Base-by-base conservation (phyloP, 2,888 invertebrate genomes). In the Dicranocentrus wangi region DNA sequence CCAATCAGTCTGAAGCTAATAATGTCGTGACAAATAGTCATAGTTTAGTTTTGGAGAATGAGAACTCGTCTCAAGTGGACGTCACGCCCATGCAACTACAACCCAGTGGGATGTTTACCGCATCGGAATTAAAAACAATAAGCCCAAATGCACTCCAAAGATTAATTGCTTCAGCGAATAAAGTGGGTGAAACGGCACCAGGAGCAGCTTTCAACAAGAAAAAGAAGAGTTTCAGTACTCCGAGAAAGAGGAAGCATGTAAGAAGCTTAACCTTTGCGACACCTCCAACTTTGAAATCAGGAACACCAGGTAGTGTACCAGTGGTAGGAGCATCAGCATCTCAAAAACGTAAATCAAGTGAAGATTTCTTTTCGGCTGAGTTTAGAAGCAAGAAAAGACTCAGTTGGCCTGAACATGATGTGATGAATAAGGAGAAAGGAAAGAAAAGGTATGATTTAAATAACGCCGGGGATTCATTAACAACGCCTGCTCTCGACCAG, bases 201-300 rank as follows among this genome's bases (percentile, higher is more conserved):
- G 23, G 47, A 1, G 25, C 23, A 1, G 39, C 28, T 58, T 70
- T 73, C 23, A n/a, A 58, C 10, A 71, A 75, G 7, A 82, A 82
- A 28, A 68, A 60, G 21, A 85, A 85, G 58, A 86, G 86, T 32
- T 84, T 76, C 27, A 86, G 85, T 61, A 85, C 86, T 0, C 86
- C 86, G 0, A 65, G 86, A 15, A 86, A 86, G 43, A 82, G 83
- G 39, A 82, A 82, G 28, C 85, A 85, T 61, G 82, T 86, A n/a
- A 73, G 86, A 15, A 85, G 68, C 78, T 66, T 86, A 3, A 66
- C 81, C 8, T 86, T 86, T 51, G 77, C 84, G 61, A 85, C 86
- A n/a, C 86, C 86, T 7, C 86, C 86, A 8, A 84, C 84, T 75
- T 55, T 82, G 13, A 81, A 82, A 51, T 42, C 53, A 0, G 5